Evolutionary conservation across 2,888 invertebrate species (phyloP).

Genomic region (Stegana nigrithorax): DNA sequence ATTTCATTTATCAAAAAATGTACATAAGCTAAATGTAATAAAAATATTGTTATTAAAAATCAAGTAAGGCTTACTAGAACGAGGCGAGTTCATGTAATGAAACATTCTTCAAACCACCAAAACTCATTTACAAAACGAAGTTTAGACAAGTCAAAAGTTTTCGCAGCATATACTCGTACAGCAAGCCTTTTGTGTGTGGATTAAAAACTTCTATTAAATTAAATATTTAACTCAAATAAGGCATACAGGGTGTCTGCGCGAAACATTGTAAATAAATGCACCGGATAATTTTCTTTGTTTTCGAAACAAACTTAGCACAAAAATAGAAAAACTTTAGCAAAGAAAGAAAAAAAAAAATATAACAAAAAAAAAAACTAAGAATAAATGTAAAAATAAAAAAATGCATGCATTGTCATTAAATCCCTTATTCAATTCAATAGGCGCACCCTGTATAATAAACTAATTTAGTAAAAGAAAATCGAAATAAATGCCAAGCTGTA

Average conservation of each 20-base stretch:
- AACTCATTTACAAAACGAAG: too few species aligned
- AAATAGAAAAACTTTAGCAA: neutral
- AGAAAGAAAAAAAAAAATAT: conserved; percentile 17
- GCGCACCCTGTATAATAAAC: conserved; percentile 17
- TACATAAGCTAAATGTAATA: neutral
- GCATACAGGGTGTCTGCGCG: too few species aligned
- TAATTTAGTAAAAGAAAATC: neutral
- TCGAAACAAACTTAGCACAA: neutral
- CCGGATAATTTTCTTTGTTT: neutral
- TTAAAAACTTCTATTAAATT: too few species aligned
- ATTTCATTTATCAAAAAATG: too few species aligned
- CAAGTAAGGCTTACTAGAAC: too few species aligned
- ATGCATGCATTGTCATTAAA: neutral
- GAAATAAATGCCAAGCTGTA: conserved; percentile 11
- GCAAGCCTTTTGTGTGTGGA: too few species aligned
- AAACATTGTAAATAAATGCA: conserved; percentile 1
- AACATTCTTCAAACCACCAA: too few species aligned
- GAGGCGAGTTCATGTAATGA: too few species aligned
- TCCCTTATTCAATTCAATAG: neutral
- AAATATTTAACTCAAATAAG: conserved; percentile 13
- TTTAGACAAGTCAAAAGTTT: too few species aligned
- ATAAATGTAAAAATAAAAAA: conserved; percentile 9
- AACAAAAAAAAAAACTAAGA: conserved; percentile 1
- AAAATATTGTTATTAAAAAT: too few species aligned
- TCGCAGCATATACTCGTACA: too few species aligned